A percentile compares a stretch with the other conserved stretches of the same genome.
phyloP scores from a whole-genome alignment of 2,888 invertebrate species.

The Callyntrura guangdongensis region DNA sequence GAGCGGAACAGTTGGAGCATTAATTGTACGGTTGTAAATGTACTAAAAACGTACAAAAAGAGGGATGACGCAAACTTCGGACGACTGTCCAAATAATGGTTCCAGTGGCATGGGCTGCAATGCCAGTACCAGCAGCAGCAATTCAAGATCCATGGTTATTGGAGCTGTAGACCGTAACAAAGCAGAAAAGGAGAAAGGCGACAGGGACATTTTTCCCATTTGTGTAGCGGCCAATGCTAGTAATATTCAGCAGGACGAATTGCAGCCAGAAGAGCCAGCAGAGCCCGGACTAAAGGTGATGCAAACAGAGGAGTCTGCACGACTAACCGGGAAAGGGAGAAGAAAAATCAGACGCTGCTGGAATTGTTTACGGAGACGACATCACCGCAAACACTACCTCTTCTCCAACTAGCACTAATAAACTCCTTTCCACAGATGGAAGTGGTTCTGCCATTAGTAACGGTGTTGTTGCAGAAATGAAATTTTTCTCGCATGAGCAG shows the following conservation, averaged over 20 bases:
- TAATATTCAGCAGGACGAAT: background rate
- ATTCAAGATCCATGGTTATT: background rate
- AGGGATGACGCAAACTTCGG: conserved; percentile 60
- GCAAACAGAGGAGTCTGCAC: conserved; percentile 5
- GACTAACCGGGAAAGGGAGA: background rate
- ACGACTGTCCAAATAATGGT: conserved; percentile 52
- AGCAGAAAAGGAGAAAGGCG: conserved; percentile 18
- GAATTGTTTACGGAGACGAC: background rate
- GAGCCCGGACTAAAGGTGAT: conserved; percentile 23
- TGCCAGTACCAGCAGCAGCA: background rate
- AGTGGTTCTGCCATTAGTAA: background rate
- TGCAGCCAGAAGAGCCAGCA: background rate
- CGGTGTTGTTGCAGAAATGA: conserved; percentile 14
- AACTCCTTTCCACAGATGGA: background rate
- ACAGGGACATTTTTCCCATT: background rate
- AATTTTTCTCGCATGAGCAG: background rate
- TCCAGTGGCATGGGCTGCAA: background rate
- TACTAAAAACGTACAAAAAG: conserved; percentile 10
- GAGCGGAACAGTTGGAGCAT: conserved; percentile 24
- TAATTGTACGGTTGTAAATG: conserved; percentile 39
- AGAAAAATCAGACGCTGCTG: conserved; percentile 16
- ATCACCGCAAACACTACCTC: background rate
- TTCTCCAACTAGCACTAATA: background rate
- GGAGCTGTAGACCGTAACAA: conserved; percentile 43
- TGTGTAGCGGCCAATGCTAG: background rate